Percentiles rank a stretch among this genome's conserved stretches.
Conservation (phyloP, 2,113 vertebrate genomes). For the Antigone vipio region DNA sequence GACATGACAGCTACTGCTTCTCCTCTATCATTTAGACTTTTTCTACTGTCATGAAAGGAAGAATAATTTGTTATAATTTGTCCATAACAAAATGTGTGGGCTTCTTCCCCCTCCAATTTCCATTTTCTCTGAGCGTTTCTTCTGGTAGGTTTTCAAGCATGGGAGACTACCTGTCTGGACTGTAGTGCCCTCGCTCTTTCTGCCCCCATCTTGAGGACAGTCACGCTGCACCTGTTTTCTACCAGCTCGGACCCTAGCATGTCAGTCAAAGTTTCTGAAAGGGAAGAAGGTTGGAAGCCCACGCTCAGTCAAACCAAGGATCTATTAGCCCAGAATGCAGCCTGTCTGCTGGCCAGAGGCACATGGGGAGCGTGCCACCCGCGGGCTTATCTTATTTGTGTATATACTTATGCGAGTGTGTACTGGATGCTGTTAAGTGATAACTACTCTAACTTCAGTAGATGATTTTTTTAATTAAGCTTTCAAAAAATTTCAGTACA, state of each 20-base stretch:
- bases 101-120: not conserved
- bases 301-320: not conserved
- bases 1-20: not conserved
- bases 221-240: not conserved
- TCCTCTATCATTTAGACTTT: not conserved
- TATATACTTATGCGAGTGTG: not conserved
- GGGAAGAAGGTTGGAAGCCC: not conserved
- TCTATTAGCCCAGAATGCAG: not conserved
- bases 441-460: not conserved
- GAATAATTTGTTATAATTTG: not conserved
- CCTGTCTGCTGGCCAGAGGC: not conserved
- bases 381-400: not conserved
- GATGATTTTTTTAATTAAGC: not conserved
- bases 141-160: not conserved
- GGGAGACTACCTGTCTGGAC: not conserved
- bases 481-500: not conserved
- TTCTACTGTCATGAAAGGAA: not conserved
- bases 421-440: not conserved
- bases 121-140: not conserved
- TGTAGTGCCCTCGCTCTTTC: not conserved
- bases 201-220: not conserved
- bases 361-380: not conserved
- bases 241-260: not conserved
- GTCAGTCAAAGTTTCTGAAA: not conserved
- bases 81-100: not conserved